phyloP scores from a whole-genome alignment of 2,888 invertebrate genomes.

The Chymomyza fuscimana region DNA sequence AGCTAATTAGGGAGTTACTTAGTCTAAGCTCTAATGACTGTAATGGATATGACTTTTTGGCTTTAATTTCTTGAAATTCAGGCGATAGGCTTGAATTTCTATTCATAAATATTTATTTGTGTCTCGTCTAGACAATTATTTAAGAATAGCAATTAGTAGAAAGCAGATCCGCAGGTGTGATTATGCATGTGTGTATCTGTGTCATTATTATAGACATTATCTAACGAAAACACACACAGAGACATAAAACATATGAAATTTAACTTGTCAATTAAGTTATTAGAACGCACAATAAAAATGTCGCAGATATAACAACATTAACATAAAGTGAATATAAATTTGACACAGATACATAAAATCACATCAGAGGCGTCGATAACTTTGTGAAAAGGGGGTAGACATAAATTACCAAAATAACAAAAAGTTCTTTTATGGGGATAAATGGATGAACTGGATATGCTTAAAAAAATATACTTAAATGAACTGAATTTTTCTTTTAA shows the following conservation, averaged over 20 bases:
- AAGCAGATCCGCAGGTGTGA: background rate
- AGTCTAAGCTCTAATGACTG: no score
- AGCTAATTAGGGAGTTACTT: background rate
- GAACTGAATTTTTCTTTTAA: no score
- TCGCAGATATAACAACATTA: slow-evolving; percentile 49
- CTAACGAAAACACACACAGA: background rate
- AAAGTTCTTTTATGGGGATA: no score
- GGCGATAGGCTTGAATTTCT: no score
- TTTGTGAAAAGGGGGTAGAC: no score
- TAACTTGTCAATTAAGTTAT: slow-evolving; percentile 4
- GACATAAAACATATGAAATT: background rate
- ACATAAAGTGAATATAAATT: slow-evolving; percentile 38
- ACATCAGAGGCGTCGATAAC: no score
- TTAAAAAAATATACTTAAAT: no score
- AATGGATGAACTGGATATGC: no score
- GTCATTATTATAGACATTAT: background rate
- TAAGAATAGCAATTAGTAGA: background rate
- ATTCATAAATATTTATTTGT: background rate
- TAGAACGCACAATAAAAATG: slow-evolving; percentile 27
- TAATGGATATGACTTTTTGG: no score
- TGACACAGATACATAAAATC: background rate
- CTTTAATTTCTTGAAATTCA: no score
- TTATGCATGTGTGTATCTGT: background rate
- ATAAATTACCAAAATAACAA: no score
- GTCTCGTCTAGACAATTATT: background rate